A percentile compares a stretch with the other conserved stretches of the same genome.
phyloP scores from a whole-genome alignment of 2,888 invertebrate species.

The Erebia epiphron region DNA sequence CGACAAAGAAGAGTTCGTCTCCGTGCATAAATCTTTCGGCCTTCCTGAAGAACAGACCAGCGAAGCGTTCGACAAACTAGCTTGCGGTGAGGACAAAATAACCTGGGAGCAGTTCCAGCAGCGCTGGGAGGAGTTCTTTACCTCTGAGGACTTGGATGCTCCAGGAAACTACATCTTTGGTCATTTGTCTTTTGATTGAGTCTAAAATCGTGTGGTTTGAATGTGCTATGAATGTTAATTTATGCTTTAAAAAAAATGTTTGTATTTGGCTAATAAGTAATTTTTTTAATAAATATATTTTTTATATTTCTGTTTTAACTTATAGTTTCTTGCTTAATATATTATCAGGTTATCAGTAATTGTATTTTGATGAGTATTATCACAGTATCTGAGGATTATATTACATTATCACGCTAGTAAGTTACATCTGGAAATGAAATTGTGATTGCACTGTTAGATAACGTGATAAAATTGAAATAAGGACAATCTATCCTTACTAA shows the following conservation, averaged over 20 bases:
- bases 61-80: conserved; percentile 90
- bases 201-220: conserved; percentile 4
- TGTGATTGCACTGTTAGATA: background rate
- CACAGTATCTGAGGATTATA: background rate
- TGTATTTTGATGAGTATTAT: background rate
- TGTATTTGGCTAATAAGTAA: conserved; percentile 11
- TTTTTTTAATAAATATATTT: conserved; percentile 13
- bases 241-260: too few species aligned
- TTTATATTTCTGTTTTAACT: background rate
- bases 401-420: background rate
- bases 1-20: conserved; percentile 91
- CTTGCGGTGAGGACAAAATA: conserved; percentile 87
- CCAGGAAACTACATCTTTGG: conserved; percentile 95
- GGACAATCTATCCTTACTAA: too few species aligned
- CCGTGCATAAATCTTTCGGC: conserved; percentile 91
- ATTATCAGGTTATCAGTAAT: background rate
- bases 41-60: conserved; percentile 87
- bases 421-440: background rate
- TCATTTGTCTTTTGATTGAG: conserved; percentile 85
- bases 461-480: background rate
- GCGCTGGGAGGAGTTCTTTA: conserved; percentile 93
- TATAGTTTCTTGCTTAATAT: background rate
- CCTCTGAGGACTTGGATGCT: conserved; percentile 88
- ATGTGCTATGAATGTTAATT: conserved; percentile 21
- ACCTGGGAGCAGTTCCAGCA: conserved; percentile 89